Conservation (phyloP, 2,888 invertebrate genomes). For the Ennomos fuscantarius region DNA sequence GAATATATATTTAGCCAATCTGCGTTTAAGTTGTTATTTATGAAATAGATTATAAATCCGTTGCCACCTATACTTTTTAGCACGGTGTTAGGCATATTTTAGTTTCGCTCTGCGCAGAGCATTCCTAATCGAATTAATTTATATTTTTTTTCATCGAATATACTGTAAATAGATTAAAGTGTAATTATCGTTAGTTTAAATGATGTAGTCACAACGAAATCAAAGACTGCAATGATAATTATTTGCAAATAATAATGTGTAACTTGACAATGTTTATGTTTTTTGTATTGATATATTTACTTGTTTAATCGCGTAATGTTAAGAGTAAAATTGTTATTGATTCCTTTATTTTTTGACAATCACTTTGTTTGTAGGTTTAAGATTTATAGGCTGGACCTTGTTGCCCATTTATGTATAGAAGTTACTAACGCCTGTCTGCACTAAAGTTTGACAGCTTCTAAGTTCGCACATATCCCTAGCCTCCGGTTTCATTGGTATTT, state of each 20-base stretch:
- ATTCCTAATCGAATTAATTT: conserved; percentile 70
- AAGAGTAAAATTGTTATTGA: conserved; percentile 67
- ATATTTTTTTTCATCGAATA: conserved; percentile 72
- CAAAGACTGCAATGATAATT: conserved; percentile 77
- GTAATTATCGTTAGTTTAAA: conserved; percentile 54
- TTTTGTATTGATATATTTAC: conserved; percentile 64
- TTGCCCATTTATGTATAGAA: conserved; percentile 32
- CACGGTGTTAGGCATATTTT: conserved; percentile 69
- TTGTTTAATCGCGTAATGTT: conserved; percentile 67
- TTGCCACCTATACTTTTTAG: conserved; percentile 66
- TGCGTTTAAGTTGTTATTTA: conserved; percentile 27
- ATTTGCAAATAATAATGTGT: conserved; percentile 52
- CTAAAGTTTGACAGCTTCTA: too few relatives aligned
- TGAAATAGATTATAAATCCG: conserved; percentile 35
- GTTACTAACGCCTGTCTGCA: too few relatives aligned
- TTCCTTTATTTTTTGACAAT: conserved; percentile 80
- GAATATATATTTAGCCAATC: conserved; percentile 30
- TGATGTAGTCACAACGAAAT: conserved; percentile 84
- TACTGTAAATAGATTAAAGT: conserved; percentile 69
- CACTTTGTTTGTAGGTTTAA: conserved; percentile 66
- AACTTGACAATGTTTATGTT: conserved; percentile 57
- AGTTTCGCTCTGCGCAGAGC: conserved; percentile 71
- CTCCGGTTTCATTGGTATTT: too few relatives aligned
- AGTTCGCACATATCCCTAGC: too few relatives aligned
- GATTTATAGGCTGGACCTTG: conserved; percentile 34